phyloP scores from a whole-genome alignment of 2,113 vertebrate species.

The Serilophus lunatus region DNA sequence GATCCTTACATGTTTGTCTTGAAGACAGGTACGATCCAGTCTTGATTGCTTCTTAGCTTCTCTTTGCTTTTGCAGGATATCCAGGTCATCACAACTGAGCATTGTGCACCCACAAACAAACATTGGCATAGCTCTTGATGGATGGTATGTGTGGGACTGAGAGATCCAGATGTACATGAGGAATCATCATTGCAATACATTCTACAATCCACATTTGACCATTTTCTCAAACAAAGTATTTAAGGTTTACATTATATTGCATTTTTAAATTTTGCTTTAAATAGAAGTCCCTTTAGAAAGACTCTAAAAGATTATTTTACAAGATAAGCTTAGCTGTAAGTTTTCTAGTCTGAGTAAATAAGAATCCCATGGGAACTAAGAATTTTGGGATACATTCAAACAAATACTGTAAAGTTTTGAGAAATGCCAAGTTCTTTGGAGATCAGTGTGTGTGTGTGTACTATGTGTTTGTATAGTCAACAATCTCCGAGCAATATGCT shows the following conservation, averaged over 20 bases:
- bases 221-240: slow-evolving; percentile 21
- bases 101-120: background rate
- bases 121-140: background rate
- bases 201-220: background rate
- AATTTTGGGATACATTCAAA: slow-evolving; percentile 52
- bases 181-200: background rate
- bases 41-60: slow-evolving; percentile 66
- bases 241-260: background rate
- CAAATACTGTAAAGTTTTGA: slow-evolving; percentile 22
- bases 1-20: slow-evolving; percentile 71
- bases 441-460: background rate
- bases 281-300: background rate
- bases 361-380: slow-evolving; percentile 32
- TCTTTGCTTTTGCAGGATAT: slow-evolving; percentile 70
- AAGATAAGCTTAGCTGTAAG: background rate
- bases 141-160: background rate
- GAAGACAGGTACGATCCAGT: slow-evolving; percentile 67
- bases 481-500: slow-evolving; percentile 69
- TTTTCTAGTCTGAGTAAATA: slow-evolving; percentile 42
- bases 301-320: background rate
- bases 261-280: background rate
- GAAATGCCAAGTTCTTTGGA: slow-evolving; percentile 36
- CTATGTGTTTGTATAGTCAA: slow-evolving; percentile 50
- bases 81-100: slow-evolving; percentile 24
- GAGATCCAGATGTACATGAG: background rate